A percentile compares a stretch with the other conserved stretches of the same genome.
Evolutionary conservation across 2,797 vertebrate species (phyloP).

Genomic region (Micrastur ruficollis): DNA sequence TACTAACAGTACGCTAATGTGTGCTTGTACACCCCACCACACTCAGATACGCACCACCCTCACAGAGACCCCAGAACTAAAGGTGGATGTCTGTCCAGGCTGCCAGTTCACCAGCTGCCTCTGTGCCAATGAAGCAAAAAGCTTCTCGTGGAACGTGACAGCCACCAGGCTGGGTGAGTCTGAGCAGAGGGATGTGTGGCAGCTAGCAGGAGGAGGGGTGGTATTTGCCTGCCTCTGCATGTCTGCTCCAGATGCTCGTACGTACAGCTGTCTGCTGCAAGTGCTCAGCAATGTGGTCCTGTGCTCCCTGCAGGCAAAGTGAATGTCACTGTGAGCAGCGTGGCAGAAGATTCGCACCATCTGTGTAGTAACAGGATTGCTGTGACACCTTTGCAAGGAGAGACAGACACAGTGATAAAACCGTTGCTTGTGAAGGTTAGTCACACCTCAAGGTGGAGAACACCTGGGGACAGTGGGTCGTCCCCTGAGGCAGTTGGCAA

Average conservation of each 20-base stretch:
- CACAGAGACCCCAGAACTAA: conserved; percentile 28
- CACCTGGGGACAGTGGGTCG: background rate
- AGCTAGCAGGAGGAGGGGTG: background rate
- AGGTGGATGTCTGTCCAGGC: conserved; percentile 59
- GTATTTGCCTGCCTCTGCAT: background rate
- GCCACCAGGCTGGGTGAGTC: conserved; percentile 36
- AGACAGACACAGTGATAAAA: conserved; percentile 52
- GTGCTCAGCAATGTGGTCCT: background rate
- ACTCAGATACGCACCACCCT: conserved; percentile 20
- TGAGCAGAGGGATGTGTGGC: background rate
- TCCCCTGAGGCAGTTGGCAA: background rate
- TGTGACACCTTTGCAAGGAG: conserved; percentile 44
- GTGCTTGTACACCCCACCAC: background rate
- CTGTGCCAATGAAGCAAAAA: conserved; percentile 77
- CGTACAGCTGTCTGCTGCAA: background rate
- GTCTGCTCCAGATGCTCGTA: background rate
- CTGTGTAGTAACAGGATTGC: conserved; percentile 34
- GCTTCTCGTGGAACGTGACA: conserved; percentile 79
- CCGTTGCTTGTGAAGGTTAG: conserved; percentile 69
- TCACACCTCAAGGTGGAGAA: background rate
- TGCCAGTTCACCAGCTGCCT: conserved; percentile 77
- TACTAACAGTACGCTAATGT: background rate
- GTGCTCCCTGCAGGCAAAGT: conserved; percentile 42
- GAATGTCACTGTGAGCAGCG: conserved; percentile 38
- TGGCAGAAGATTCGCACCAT: conserved; percentile 26